Evolutionary conservation across 1,140 invertebrate species (phyloP).

Genomic region (Sogatella furcifera): DNA sequence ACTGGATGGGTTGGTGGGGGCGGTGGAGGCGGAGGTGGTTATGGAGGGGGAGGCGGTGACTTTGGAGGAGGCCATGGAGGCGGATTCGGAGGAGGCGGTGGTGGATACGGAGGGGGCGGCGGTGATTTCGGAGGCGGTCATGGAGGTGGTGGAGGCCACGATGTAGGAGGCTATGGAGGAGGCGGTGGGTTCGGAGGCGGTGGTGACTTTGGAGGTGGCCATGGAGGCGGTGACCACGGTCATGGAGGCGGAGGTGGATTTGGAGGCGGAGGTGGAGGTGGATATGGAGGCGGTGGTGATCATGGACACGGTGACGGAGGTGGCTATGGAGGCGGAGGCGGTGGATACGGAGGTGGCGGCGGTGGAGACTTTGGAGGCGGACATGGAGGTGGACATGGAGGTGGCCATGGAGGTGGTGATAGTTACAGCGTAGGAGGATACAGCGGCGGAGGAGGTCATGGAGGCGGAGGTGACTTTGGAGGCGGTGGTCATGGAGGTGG

Average conservation of each 20-base stretch:
- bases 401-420: neutral
- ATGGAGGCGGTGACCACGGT: neutral
- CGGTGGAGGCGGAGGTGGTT: neutral
- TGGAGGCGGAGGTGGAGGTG: neutral
- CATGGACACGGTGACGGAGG: neutral
- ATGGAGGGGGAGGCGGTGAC: neutral
- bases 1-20: too few relatives aligned
- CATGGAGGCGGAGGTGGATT: neutral
- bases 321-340: neutral
- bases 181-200: neutral
- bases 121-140: neutral
- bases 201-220: neutral
- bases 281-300: neutral
- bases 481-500: neutral
- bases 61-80: neutral
- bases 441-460: neutral
- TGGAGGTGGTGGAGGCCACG: neutral
- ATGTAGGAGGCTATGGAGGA: neutral
- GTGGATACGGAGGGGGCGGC: neutral
- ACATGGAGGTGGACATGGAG: neutral
- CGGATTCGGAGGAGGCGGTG: neutral
- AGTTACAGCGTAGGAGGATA: neutral
- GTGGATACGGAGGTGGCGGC: neutral
- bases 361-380: neutral
- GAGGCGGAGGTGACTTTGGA: neutral